phyloP scores from a whole-genome alignment of 2,888 invertebrate genomes.

The Lamellibrachia columna region DNA sequence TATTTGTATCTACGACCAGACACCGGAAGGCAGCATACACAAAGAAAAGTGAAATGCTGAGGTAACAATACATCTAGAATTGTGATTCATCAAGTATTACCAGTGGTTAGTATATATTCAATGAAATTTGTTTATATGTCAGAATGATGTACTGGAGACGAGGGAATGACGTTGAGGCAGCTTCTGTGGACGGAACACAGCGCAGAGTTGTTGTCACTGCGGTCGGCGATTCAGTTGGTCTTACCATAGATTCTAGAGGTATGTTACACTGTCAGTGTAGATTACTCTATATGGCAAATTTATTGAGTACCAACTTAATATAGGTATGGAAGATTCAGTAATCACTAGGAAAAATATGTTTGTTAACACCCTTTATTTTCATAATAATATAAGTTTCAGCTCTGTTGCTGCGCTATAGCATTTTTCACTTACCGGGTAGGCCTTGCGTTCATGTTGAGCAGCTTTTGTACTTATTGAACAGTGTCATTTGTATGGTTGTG shows the following conservation, averaged over 20 bases:
- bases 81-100: too few species aligned
- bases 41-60: too few species aligned
- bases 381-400: too few species aligned
- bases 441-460: not conserved
- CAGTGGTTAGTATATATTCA: not conserved
- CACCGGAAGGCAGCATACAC: too few species aligned
- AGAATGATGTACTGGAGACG: not conserved
- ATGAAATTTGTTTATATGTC: not conserved
- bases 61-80: too few species aligned
- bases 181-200: not conserved
- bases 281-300: too few species aligned
- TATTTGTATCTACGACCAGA: too few species aligned
- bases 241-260: not conserved
- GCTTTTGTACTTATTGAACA: not conserved
- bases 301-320: too few species aligned
- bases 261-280: not conserved
- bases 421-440: not conserved
- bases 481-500: not conserved
- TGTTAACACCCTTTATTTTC: too few species aligned
- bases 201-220: not conserved
- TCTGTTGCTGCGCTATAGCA: too few species aligned
- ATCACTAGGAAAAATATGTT: too few species aligned
- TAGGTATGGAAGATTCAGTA: too few species aligned
- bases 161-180: not conserved
- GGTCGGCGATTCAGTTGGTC: not conserved